phyloP scores from a whole-genome alignment of 2,113 vertebrate species.

The Rhombomys opimus region DNA sequence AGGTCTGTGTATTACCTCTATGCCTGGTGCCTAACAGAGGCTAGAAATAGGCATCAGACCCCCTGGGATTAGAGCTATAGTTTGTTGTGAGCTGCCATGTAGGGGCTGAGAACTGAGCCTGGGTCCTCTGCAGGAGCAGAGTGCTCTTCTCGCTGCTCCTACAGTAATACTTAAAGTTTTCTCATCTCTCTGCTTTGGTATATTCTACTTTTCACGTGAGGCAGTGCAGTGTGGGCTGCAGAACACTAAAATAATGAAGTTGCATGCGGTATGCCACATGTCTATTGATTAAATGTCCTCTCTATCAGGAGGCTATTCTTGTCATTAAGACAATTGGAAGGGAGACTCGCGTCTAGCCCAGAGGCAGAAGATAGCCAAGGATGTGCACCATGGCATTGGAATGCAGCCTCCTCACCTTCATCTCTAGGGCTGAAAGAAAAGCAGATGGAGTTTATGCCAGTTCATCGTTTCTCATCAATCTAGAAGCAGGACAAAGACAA shows the following conservation, averaged over 20 bases:
- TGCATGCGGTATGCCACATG: not conserved
- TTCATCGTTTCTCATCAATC: not conserved
- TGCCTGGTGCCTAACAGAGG: not conserved
- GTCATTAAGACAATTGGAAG: not conserved
- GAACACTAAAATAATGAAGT: not conserved
- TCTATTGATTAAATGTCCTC: not conserved
- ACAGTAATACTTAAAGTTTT: not conserved
- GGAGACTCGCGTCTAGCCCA: not conserved
- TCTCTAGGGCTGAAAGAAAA: not conserved
- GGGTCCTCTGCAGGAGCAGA: not conserved
- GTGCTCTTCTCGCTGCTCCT: not conserved
- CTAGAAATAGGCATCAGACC: not conserved
- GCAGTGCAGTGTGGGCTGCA: not conserved
- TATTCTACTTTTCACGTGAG: not conserved
- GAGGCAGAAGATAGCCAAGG: too few species aligned
- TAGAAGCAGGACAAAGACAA: not conserved
- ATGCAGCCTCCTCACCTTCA: not conserved
- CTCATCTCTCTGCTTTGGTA: accelerated
- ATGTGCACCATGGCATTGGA: not conserved
- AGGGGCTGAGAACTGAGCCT: not conserved
- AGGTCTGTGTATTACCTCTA: not conserved
- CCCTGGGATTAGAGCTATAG: not conserved
- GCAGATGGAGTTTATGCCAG: not conserved
- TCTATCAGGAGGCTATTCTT: not conserved
- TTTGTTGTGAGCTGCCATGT: not conserved